These are phyloP conservation scores for Neogale vison DNA, from an alignment of 2,113 vertebrate genomes.

Conservation along the genomic window DNA sequence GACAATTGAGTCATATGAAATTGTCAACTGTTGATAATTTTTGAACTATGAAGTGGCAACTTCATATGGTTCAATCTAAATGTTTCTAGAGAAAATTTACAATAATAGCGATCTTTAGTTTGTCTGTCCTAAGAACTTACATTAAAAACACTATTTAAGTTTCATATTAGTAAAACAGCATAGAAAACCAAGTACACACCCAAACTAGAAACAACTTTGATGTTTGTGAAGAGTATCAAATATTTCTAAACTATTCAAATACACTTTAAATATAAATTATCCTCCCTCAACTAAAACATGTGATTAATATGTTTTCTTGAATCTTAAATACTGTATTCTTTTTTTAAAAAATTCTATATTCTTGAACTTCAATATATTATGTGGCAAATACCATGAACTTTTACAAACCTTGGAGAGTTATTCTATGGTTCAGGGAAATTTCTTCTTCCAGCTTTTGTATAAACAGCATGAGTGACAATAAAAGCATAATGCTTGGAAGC, in stretches of 20 bases:
- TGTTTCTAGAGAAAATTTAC: background rate
- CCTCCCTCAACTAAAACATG: background rate
- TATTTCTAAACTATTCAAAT: background rate
- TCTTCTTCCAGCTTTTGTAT: background rate
- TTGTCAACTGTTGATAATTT: background rate
- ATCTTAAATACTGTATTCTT: background rate
- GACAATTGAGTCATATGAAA: background rate
- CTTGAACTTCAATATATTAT: background rate
- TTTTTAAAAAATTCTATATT: background rate
- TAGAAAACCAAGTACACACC: background rate
- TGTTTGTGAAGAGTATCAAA: background rate
- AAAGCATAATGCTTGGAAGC: background rate
- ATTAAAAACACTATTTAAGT: background rate
- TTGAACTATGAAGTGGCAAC: background rate
- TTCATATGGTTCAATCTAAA: background rate
- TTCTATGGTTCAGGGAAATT: background rate
- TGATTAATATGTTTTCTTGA: background rate
- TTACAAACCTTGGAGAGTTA: background rate
- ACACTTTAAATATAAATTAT: background rate
- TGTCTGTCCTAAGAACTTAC: background rate
- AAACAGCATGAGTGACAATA: background rate
- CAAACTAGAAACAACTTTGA: background rate
- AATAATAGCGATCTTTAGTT: background rate
- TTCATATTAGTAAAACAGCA: background rate
- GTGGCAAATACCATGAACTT: background rate